Conservation (phyloP, 2,888 invertebrate genomes). For the Didymodactylos carnosus region DNA sequence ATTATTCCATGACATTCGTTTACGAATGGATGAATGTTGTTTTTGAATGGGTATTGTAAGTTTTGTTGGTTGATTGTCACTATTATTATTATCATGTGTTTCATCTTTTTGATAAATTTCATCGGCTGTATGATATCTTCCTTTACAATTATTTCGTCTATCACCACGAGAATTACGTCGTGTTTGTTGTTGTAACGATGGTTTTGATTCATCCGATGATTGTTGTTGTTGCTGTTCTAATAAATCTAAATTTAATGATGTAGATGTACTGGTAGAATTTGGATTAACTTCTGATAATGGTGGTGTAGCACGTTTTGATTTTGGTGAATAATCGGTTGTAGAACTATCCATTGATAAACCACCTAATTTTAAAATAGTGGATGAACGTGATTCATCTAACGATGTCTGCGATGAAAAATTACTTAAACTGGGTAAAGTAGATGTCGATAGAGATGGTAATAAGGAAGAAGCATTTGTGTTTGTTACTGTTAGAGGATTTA, state of each 20-base stretch:
- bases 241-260: too few species aligned
- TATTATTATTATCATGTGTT: not conserved
- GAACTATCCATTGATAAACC: not conserved
- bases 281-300: not conserved
- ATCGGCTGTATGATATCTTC: constrained; percentile 47
- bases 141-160: constrained; percentile 27
- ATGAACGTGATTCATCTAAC: not conserved
- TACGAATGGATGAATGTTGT: constrained; percentile 41
- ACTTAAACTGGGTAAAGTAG: not conserved
- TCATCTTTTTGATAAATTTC: too few species aligned
- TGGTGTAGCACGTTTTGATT: too few species aligned
- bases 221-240: too few species aligned
- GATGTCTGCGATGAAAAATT: not conserved
- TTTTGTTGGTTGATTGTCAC: constrained; percentile 26
- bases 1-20: constrained; percentile 45
- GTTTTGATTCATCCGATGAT: not conserved
- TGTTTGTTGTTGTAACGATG: not conserved
- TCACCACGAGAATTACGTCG: not conserved
- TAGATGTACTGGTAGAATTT: too few species aligned
- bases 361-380: not conserved
- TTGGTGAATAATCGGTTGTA: not conserved
- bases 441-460: not conserved
- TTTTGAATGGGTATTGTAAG: constrained; percentile 19
- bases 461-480: not conserved
- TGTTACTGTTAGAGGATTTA: not conserved